Conservation (phyloP, 2,113 vertebrate species). For the Hucho hucho region DNA sequence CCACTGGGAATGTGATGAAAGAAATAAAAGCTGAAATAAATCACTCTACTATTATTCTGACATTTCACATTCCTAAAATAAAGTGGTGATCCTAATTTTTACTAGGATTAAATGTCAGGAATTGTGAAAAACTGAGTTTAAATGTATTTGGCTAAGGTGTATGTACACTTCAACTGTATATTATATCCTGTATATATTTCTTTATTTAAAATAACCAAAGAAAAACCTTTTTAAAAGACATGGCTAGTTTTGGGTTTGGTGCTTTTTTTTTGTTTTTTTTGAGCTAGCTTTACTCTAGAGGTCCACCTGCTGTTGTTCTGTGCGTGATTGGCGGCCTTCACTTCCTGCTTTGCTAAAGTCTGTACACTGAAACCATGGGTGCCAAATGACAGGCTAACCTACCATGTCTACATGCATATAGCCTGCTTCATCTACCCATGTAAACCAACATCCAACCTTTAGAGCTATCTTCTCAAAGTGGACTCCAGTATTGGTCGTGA, state of each 20-base stretch:
- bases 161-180: too few species aligned
- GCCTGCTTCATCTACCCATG: background rate
- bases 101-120: too few species aligned
- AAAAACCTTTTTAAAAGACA: conserved; percentile 30
- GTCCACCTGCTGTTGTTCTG: background rate
- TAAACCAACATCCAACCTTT: background rate
- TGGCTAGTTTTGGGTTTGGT: conserved; percentile 9
- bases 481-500: background rate
- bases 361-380: conserved; percentile 65
- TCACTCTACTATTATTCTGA: too few species aligned
- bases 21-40: too few species aligned
- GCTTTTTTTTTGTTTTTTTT: too few species aligned
- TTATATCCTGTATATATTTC: conserved; percentile 65
- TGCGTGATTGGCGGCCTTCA: background rate
- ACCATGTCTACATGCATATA: background rate
- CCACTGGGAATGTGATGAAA: too few species aligned
- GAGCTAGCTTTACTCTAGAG: background rate
- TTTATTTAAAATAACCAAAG: conserved; percentile 68
- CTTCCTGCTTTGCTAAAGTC: conserved; percentile 50
- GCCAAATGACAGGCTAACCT: background rate
- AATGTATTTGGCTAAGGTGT: too few species aligned
- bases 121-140: too few species aligned
- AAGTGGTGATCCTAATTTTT: too few species aligned
- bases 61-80: too few species aligned
- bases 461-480: background rate